phyloP scores from a whole-genome alignment of 2,113 vertebrate species.

The Otocyon megalotis region DNA sequence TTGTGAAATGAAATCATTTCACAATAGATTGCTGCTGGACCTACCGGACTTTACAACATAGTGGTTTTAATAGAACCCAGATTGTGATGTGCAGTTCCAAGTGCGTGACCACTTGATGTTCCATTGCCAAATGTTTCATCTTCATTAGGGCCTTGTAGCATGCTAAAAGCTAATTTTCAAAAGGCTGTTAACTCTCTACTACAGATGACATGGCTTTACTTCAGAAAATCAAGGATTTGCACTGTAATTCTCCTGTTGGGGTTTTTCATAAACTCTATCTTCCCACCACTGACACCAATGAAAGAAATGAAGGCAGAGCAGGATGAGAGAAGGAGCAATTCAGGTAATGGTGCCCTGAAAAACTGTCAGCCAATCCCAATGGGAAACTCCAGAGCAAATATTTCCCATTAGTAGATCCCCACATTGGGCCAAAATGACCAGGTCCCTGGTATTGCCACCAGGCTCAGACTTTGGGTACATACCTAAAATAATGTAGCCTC shows the following conservation, averaged over 20 bases:
- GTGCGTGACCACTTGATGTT: not conserved
- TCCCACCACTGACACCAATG: not conserved
- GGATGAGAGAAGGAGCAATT: not conserved
- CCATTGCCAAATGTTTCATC: not conserved
- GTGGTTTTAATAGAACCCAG: not conserved
- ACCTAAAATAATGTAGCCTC: not conserved
- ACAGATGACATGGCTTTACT: not conserved
- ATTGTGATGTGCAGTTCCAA: not conserved
- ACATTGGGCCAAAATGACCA: not conserved
- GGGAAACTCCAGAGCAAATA: not conserved
- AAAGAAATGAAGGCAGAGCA: not conserved
- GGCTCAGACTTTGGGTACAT: not conserved
- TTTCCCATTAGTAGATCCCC: not conserved
- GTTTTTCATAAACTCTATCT: not conserved
- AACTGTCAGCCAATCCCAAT: not conserved
- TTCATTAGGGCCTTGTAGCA: not conserved
- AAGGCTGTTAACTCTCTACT: not conserved
- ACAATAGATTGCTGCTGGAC: not conserved
- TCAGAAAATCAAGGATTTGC: not conserved
- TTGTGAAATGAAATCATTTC: not conserved
- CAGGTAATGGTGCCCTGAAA: not conserved
- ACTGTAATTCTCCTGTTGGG: not conserved
- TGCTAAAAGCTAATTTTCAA: conserved; percentile 26
- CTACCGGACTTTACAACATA: not conserved
- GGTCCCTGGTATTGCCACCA: not conserved